Conservation (phyloP, 2,888 invertebrate species). For the Drosophila melanosoma region DNA sequence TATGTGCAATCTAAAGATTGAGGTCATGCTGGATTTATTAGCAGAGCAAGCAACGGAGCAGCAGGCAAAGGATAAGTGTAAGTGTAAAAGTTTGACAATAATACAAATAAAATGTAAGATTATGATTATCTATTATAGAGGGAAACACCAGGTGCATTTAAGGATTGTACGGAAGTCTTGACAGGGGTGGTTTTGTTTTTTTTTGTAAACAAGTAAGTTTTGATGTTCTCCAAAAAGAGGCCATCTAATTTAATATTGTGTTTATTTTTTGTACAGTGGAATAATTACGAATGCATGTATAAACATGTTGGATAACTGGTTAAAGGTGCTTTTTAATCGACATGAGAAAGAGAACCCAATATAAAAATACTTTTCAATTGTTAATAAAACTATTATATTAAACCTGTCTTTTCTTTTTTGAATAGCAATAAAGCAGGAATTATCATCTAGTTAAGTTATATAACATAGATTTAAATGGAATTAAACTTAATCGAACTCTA, state of each 20-base stretch:
- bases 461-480: not conserved
- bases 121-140: constrained; percentile 7
- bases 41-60: constrained; percentile 82
- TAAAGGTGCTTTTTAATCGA: not conserved
- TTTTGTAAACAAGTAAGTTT: not conserved
- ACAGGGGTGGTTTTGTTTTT: not conserved
- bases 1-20: constrained; percentile 83
- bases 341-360: not conserved
- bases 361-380: not conserved
- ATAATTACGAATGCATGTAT: no score
- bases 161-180: not conserved
- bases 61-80: constrained; percentile 64
- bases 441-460: not conserved
- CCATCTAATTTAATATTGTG: not conserved
- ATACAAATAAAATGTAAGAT: not conserved
- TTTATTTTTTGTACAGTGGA: not conserved
- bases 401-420: not conserved
- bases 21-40: constrained; percentile 83
- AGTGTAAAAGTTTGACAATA: not conserved
- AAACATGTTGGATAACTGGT: not conserved
- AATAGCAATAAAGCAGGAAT: not conserved
- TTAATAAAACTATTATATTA: not conserved
- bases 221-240: not conserved
- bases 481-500: not conserved
- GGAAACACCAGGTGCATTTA: not conserved